phyloP scores from a whole-genome alignment of 1,140 invertebrate species.

The Bombyx mandarina region DNA sequence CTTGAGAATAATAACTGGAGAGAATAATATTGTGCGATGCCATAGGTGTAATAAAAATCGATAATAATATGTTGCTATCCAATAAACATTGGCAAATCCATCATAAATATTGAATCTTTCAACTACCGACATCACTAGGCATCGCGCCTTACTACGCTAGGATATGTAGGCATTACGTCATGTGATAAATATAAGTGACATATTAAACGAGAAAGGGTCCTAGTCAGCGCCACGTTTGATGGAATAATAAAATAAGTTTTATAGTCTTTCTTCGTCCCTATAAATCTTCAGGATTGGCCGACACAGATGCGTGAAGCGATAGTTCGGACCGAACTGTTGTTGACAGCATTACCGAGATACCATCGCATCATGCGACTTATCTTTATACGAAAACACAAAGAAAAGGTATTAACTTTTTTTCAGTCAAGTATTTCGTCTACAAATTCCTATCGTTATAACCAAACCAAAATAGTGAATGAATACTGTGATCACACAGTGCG shows the following conservation, averaged over 20 bases:
- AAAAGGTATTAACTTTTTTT: neutral
- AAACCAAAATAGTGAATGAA: too few relatives aligned
- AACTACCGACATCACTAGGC: too few relatives aligned
- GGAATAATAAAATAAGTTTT: conserved; percentile 35
- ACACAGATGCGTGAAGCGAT: conserved; percentile 20
- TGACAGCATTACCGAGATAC: conserved; percentile 14
- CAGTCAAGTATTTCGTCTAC: too few relatives aligned
- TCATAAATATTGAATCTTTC: too few relatives aligned
- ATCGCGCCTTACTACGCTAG: too few relatives aligned
- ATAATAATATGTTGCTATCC: too few relatives aligned
- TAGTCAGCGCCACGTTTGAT: conserved; percentile 22
- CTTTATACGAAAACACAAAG: conserved; percentile 5
- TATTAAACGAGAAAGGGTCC: conserved; percentile 13
- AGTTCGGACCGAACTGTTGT: conserved; percentile 6
- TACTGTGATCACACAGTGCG: too few relatives aligned
- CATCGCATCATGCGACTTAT: conserved; percentile 9
- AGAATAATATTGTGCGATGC: too few relatives aligned
- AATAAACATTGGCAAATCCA: too few relatives aligned
- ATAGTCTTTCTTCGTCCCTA: conserved; percentile 23
- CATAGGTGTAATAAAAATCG: too few relatives aligned
- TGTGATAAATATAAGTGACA: conserved; percentile 1
- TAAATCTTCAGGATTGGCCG: conserved; percentile 22
- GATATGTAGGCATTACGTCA: neutral
- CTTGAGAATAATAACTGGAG: too few relatives aligned
- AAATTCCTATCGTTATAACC: too few relatives aligned